Base-by-base conservation (phyloP, 92 coral and sea anemone species). In the Galaxea fascicularis region DNA sequence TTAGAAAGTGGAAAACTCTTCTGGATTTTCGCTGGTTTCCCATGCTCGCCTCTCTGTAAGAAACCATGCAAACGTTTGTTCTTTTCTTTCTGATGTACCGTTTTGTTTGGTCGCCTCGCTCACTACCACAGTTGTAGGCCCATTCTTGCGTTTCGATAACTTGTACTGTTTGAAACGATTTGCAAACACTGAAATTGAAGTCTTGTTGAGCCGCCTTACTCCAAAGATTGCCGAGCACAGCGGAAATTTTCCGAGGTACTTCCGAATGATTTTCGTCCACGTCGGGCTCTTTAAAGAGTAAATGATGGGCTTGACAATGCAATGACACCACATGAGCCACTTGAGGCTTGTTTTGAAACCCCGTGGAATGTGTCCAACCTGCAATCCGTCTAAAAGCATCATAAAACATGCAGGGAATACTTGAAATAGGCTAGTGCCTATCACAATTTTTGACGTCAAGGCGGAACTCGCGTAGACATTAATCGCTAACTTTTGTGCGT, bases 271-370 rank as follows among this genome's bases (percentile, higher is more conserved):
- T 49, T 62, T 62, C 30, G 70, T 28, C 86, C 77, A 82, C n/a
- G 53, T 18, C 31, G 62, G 47, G 63, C 69, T 83, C 75, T 85
- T 82, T 25, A 59, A 41, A 4, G 90, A 90, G 81, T 90, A 93
- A 30, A 93, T 85, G 10, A 75, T n/a, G 25, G 98, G 98, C 54
- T 95, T 95, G 14, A 95, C 85, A 0, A 80, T 22, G 56, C 98
- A 95, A 27, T 95, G 98, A 45, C 95, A 82, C 95, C 95, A 95
- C 98, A 95, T 95, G 22, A 92, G 66, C 94, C 94, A 90, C 41
- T 95, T 95, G 4, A 77, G 22, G 4, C 82, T 62, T 10, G 92
- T 90, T 56, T 86, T 88, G 14, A 95, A 58, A 15, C 71, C 79
- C 22, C 58, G 24, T 1, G 95, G 88, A 16, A 95, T 82, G 22